phyloP scores from a whole-genome alignment of 2,797 vertebrate species.

The Threskiornis aethiopicus region DNA sequence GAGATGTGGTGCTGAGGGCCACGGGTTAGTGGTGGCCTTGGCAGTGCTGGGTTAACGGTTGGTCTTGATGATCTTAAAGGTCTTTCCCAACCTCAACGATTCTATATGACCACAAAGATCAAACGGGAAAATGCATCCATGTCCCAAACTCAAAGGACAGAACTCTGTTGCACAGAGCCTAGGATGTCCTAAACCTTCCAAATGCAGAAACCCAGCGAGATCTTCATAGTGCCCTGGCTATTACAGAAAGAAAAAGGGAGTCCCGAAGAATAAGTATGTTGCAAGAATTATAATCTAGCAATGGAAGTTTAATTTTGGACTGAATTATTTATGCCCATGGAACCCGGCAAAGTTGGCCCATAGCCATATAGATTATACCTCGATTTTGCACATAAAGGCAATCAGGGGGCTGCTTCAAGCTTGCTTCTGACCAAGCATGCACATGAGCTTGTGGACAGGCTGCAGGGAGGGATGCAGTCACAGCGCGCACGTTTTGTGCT shows the following conservation, averaged over 20 bases:
- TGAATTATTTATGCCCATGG: background rate
- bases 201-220: background rate
- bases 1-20: too few species aligned
- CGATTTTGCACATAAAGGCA: background rate
- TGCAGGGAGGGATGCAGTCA: background rate
- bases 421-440: background rate
- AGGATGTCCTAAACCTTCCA: background rate
- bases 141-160: background rate
- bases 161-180: background rate
- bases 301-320: background rate
- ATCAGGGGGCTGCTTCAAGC: background rate
- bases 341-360: background rate
- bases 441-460: rapidly evolving
- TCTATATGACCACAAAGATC: background rate
- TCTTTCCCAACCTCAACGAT: too few species aligned
- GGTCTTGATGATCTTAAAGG: too few species aligned
- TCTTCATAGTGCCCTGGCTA: background rate
- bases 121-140: background rate
- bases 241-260: background rate
- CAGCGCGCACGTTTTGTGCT: background rate
- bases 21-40: too few species aligned
- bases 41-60: too few species aligned
- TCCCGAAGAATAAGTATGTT: background rate
- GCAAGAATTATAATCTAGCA: background rate
- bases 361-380: background rate